Evolutionary conservation across 2,113 vertebrate species (phyloP).

Genomic region (Callocephalon fimbriatum): DNA sequence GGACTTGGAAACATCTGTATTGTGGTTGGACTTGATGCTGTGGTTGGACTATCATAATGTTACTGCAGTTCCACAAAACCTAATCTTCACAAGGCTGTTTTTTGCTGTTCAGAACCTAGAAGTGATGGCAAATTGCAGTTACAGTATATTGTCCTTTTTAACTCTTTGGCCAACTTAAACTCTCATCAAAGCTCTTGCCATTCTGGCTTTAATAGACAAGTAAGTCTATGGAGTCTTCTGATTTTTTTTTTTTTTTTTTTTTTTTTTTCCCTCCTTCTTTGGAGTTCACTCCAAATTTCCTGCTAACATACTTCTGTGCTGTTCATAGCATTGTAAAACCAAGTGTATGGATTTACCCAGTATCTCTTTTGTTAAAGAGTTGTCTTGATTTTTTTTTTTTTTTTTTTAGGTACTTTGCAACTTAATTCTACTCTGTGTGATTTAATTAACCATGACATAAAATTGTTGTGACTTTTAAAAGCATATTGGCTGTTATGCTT

Average conservation of each 20-base stretch:
- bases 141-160: neutral
- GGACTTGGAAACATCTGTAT: neutral
- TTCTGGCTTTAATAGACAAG: neutral
- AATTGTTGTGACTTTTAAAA: neutral
- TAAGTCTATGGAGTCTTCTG: neutral
- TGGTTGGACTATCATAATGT: neutral
- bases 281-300: neutral
- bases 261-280: fast-evolving
- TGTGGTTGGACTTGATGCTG: neutral
- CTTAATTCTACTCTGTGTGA: neutral
- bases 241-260: fast-evolving
- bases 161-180: neutral
- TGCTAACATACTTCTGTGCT: neutral
- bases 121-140: neutral
- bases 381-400: neutral
- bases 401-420: neutral
- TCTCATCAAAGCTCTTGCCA: neutral
- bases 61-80: neutral
- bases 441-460: neutral
- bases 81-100: neutral
- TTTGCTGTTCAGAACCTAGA: neutral
- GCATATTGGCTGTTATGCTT: neutral
- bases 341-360: neutral
- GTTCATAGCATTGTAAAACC: neutral
- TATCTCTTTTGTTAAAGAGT: neutral